phyloP scores from a whole-genome alignment of 2,797 vertebrate species.

The Xenentodon cancila region DNA sequence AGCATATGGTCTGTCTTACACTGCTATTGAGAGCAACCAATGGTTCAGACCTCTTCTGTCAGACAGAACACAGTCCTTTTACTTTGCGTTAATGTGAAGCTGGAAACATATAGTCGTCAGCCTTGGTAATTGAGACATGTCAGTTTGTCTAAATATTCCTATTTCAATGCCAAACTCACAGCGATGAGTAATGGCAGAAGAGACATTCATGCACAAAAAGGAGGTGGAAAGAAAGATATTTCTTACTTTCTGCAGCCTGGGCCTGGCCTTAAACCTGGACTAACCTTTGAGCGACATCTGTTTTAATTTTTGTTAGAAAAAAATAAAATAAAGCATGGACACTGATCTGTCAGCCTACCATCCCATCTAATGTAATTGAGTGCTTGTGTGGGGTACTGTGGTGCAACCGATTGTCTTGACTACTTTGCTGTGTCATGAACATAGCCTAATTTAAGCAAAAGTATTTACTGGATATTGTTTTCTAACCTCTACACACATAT shows the following conservation, averaged over 20 bases:
- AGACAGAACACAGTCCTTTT: not conserved
- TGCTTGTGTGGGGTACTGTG: constrained; percentile 35
- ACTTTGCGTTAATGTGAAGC: too few relatives aligned
- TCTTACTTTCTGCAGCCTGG: constrained; percentile 31
- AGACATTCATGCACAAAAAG: not conserved
- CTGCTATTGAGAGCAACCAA: constrained; percentile 22
- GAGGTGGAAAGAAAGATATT: not conserved
- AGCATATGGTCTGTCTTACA: constrained; percentile 20
- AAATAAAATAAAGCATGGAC: constrained; percentile 49
- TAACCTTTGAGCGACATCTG: constrained; percentile 54
- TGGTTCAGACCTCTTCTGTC: constrained; percentile 18
- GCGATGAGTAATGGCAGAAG: constrained; percentile 3
- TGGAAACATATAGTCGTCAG: too few relatives aligned
- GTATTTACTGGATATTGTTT: constrained; percentile 11
- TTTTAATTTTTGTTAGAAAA: constrained; percentile 55
- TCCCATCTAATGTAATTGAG: constrained; percentile 48
- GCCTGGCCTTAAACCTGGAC: constrained; percentile 38
- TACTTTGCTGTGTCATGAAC: not conserved
- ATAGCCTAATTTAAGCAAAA: constrained; percentile 3
- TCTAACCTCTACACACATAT: constrained; percentile 1
- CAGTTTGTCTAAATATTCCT: constrained; percentile 44
- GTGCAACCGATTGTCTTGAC: not conserved
- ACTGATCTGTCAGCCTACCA: too few relatives aligned
- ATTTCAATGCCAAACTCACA: constrained; percentile 39
- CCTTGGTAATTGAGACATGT: constrained; percentile 25